Evolutionary conservation across 2,113 vertebrate genomes (phyloP), one percentile per base, ranked within the genome.

Genomic region (Balaeniceps rex): DNA sequence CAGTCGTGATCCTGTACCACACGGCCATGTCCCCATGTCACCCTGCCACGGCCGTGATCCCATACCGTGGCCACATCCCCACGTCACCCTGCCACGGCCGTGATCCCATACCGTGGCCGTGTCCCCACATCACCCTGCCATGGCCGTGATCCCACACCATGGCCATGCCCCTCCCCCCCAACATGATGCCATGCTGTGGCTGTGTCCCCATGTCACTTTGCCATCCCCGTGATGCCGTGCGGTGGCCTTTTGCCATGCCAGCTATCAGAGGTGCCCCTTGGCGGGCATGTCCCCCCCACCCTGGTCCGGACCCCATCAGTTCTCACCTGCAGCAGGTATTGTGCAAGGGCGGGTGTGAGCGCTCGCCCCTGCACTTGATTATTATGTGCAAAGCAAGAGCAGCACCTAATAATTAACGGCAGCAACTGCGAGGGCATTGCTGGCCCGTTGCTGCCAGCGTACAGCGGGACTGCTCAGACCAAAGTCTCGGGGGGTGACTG

Each of bases 401-500:
- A 15, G 87, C 58, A 7, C 79, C 61, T 1, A 7, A 0, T 16
- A 7, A 21, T 58, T 36, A 52, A 33, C 60, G 1, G 69, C 31
- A 2, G 77, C 5, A 21, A 21, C 15, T 15, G 17, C 2, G 16
- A 3, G 66, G 47, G 3, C 49, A 5, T 15, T 22, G 63, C 81
- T 3, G 47, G 19, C 71, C 76, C 7, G 0, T 23, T 6, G 57
- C 84, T 51, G 33, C 17, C 4, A 5, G 2, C 1, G 2, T 6
- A 4, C 44, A 17, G n/a, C 0, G 14, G 64, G 21, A 3, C 44
- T 3, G 66, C 88, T 68, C 44, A 4, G 2, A 12, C 38, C 69
- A 4, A 4, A 4, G 6, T 9, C 49, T 49, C 0, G 2, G 4
- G 9, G 24, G 5, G 24, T 1, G 3, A 1, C 6, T 15, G 55